phyloP scores from a whole-genome alignment of 2,797 vertebrate genomes.

The Mus spretus region DNA sequence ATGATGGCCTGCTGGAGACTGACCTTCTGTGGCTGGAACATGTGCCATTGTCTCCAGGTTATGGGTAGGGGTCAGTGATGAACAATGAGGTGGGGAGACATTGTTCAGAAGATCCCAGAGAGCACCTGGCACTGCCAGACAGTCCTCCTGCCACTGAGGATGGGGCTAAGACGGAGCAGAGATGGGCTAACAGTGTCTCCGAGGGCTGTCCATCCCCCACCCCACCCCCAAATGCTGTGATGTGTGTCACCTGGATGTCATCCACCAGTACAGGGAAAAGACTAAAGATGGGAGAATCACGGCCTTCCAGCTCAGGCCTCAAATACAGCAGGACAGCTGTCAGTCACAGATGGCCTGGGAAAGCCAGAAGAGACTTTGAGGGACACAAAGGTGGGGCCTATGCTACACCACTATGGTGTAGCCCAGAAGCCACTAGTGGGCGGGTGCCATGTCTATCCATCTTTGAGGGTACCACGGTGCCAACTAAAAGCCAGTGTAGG shows the following conservation, averaged over 20 bases:
- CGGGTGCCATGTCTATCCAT: not conserved
- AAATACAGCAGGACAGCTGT: too few species aligned
- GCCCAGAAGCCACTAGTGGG: not conserved
- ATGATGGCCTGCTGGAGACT: not conserved
- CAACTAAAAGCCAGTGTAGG: not conserved
- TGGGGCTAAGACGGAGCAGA: not conserved
- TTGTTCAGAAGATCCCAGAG: not conserved
- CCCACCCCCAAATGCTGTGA: accelerated
- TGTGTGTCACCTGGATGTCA: not conserved
- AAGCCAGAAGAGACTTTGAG: too few species aligned
- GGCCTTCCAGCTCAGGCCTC: accelerated
- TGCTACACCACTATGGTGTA: accelerated
- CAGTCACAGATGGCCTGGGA: accelerated
- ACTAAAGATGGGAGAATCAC: not conserved
- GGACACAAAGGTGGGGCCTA: accelerated
- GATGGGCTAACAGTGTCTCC: not conserved
- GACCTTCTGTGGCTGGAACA: not conserved
- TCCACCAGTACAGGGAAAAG: accelerated
- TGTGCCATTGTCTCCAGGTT: not conserved
- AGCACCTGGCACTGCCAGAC: too few species aligned
- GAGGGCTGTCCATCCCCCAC: not conserved
- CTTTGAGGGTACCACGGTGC: not conserved
- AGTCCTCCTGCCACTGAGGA: not conserved
- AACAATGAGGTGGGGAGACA: not conserved
- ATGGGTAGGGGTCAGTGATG: not conserved